Evolutionary conservation across 2,797 vertebrate species (phyloP), one percentile per base, ranked within the genome.

Genomic region (Notolepis coatsorum): DNA sequence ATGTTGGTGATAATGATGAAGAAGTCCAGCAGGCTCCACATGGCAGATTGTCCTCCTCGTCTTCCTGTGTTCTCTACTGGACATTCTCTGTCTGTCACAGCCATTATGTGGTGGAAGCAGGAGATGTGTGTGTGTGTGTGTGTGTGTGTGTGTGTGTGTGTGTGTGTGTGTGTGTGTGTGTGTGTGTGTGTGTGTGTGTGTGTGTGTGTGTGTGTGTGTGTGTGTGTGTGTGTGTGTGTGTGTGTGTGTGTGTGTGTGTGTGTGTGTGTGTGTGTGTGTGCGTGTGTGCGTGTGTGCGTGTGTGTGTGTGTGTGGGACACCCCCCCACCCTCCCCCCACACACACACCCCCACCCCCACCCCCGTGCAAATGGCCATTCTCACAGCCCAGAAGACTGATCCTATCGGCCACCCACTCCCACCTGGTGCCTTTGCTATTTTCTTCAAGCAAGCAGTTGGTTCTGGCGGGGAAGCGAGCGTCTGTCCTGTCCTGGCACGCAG

Each of bases 401-500:
- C 91, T 92, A 91, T 89, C 87, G 88, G 85, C 93, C 93, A 87
- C 93, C 93, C 93, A 94, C 93, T 93, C 91, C 90, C 93, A 93
- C 93, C 92, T 93, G 93, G 86, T 92, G 90, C 82, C 87, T 92
- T 90, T 92, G 92, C 92, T 94, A 93, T 94, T 92, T 93, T 93
- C 91, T 91, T 89, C 91, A 89, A 89, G 84, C 91, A 89, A 91
- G 86, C 91, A 83, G 84, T 90, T 86, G 70, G 79, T 93, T 90
- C 91, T 93, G 93, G 91, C 92, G 90, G 86, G 82, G 92, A 88
- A 87, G 85, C 86, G 73, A 73, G 92, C 91, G 90, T 93, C 92
- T 93, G 93, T 92, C 89, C 91, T 87, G 89, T 86, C 89, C 90
- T 93, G 91, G 91, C 92, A 93, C 87, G 74, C 87, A 73, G 67